Evolutionary conservation across 2,888 invertebrate genomes (phyloP), one percentile per base, ranked within the genome.

Genomic region (Dinocampus coccinellae): DNA sequence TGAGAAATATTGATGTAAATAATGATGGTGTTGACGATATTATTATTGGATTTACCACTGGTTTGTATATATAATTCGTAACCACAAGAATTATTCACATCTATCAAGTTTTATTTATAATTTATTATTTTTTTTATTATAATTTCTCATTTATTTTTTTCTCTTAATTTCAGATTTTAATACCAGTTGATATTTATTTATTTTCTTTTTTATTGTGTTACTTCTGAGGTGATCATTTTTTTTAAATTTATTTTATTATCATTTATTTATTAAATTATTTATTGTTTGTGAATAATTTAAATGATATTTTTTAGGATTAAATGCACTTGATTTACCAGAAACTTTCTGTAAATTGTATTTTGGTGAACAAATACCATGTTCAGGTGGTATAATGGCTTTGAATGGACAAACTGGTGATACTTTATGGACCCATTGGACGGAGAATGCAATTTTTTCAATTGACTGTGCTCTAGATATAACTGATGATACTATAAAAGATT

Each of bases 21-120:
- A 88, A 89, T 2, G 95, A 95, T 88, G 91, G 90, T 20, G 84
- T 92, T 10, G 90, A 92, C 63, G 95, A 95, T 86, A 89, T 94
- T 26, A 89, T 95, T 68, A 89, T 95, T 75, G 95, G 94, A 73
- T 95, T 93, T 87, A 94, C 93, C 67, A 93, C 94, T 84, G 93
- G 93, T 93, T 29, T 4, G 29, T 29, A 4, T 7, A 4, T 29
- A 29, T 4, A 7, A 29, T 29, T 29, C 29, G 7, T 7, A 29
- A 29, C 7, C 33, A 58, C 11, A 58, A 58, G 10, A 58, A 4
- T n/a, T 22, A 26, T 53, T 62, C 61, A 29, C 68, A 60, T 33
- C 69, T 2, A 73, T 70, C 66, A 68, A 20, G 1, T 57, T n/a
- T 70, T 67, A 26, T 47, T 61, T 58, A 72, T 65, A 39, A 55